Base-by-base conservation (phyloP, 1,140 invertebrate genomes). In the Galleria mellonella region DNA sequence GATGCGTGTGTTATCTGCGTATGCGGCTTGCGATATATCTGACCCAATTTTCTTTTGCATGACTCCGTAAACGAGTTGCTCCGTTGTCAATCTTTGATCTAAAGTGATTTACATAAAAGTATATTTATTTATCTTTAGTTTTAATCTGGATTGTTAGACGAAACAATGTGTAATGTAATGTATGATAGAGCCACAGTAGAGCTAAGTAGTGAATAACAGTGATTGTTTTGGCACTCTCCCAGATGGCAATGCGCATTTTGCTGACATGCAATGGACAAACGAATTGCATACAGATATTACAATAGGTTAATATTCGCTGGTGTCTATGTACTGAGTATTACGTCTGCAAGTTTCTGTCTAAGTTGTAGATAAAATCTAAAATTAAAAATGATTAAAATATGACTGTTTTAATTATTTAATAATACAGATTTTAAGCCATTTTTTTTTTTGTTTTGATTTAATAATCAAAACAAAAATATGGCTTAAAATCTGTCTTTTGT, bases 211-310 rank as follows among this genome's bases (percentile, higher is more conserved):
- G 69, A 76, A 78, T 76, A 76, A 70, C 72, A 72, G 72, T 76
- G 75, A 83, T 79, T 83, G 75, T 82, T 72, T 82, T 82, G 77
- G 74, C 76, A 60, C 60, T 35, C 59, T 61, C 66, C 77, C 74
- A 84, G 72, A 73, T 73, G 65, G 71, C 69, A 70, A 61, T 61
- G 59, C 58, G 56, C 63, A 64, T 66, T 71, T 64, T 58, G 64
- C 69, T 72, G 58, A 70, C 56, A 62, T 58, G 59, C 56, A 39
- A 60, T 55, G 47, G 43, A 38, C 55, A 45, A 50, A 44, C 47
- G 52, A 55, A 43, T 32, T 45, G 13, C 31, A 38, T 50, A 37
- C 30, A 29, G 38, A 42, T 30, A 43, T 13, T 38, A n/a, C n/a
- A n/a, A n/a, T n/a, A n/a, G 17, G 9, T 27, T 15, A 33, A 29